Evolutionary conservation across 1,140 invertebrate genomes (phyloP).

Genomic region (Bilobella aurantiaca): DNA sequence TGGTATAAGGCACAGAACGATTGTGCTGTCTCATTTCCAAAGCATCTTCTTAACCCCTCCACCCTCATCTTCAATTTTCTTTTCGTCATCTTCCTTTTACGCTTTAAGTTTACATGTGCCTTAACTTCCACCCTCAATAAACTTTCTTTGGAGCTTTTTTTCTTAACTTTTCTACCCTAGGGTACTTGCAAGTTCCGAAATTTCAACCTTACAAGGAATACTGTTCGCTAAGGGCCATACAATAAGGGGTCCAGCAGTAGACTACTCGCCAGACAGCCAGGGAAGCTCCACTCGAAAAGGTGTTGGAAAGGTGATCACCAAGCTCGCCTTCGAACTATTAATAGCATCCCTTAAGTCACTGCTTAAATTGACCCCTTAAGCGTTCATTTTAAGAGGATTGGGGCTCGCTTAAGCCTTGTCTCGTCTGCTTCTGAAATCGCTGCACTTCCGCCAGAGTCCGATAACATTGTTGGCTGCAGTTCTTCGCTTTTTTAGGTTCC

Average conservation of each 20-base stretch:
- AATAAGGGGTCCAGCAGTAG: too few relatives aligned
- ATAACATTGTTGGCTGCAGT: not conserved
- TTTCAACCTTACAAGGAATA: too few relatives aligned
- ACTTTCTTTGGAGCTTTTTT: not conserved
- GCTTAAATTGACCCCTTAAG: too few relatives aligned
- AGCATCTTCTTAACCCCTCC: not conserved
- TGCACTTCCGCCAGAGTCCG: not conserved
- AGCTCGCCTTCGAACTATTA: too few relatives aligned
- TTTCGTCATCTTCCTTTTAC: not conserved
- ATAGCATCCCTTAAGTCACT: too few relatives aligned
- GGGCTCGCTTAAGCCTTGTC: too few relatives aligned
- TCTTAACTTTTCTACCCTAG: not conserved
- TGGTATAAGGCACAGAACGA: not conserved
- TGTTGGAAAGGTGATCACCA: too few relatives aligned
- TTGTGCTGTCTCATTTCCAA: not conserved
- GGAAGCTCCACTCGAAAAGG: too few relatives aligned
- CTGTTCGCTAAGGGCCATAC: too few relatives aligned
- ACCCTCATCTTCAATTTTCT: constrained; percentile 8
- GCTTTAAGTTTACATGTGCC: not conserved
- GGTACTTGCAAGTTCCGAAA: too few relatives aligned
- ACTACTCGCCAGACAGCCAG: too few relatives aligned
- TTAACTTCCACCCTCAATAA: not conserved
- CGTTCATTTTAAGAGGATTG: too few relatives aligned
- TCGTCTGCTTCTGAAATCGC: not conserved
- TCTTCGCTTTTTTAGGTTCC: not conserved